These are phyloP conservation scores for Eretmochelys imbricata DNA, from an alignment of 2,113 vertebrate species.

Conservation along the genomic window DNA sequence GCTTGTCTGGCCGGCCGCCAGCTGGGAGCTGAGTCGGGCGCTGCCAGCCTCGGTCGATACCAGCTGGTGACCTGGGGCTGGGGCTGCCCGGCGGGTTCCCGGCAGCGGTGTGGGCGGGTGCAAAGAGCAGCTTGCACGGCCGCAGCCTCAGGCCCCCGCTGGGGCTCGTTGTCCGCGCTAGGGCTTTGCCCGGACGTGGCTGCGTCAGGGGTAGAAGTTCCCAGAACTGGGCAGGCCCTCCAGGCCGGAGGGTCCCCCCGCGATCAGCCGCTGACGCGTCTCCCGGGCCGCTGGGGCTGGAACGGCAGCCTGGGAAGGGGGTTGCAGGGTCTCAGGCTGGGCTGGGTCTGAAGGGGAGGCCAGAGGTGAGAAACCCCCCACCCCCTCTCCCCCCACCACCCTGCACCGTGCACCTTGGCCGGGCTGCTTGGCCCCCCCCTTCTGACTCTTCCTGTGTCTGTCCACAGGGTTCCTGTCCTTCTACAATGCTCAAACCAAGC, in stretches of 20 bases:
- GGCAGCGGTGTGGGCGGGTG: background rate
- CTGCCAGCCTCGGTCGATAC: background rate
- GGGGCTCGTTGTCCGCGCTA: background rate
- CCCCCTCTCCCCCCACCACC: background rate
- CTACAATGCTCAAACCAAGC: conserved; percentile 91
- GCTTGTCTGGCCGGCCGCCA: background rate
- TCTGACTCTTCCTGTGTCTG: background rate
- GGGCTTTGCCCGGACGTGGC: background rate
- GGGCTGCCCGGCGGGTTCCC: background rate
- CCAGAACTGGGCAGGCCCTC: background rate
- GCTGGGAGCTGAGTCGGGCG: background rate
- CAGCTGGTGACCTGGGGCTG: background rate
- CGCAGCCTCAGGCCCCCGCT: background rate
- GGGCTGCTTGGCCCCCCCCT: background rate
- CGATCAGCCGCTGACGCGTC: background rate
- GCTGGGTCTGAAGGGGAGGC: background rate
- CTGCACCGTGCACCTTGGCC: background rate
- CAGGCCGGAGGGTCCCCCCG: too few relatives aligned
- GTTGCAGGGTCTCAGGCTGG: background rate
- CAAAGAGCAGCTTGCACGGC: background rate
- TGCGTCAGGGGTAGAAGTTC: background rate
- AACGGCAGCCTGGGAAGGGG: background rate
- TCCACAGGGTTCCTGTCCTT: conserved; percentile 90
- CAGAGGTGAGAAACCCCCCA: background rate
- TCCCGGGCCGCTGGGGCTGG: background rate